Evolutionary conservation across 1,140 invertebrate genomes (phyloP).

Genomic region (Colletes latitarsis): DNA sequence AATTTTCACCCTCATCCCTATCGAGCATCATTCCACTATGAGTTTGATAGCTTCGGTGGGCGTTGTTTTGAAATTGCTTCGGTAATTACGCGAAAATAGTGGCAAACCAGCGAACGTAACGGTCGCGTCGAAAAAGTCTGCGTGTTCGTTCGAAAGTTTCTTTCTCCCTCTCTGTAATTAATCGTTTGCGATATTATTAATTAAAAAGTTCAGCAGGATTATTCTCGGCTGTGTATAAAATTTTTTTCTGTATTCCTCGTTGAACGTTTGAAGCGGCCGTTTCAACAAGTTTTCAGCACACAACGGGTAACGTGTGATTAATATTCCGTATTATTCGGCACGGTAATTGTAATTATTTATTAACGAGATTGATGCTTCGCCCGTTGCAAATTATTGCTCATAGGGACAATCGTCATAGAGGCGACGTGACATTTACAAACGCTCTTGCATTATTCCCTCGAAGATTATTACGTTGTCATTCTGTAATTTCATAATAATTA

Average conservation of each 20-base stretch:
- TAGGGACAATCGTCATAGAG: slow-evolving; percentile 49
- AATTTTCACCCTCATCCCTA: slow-evolving; percentile 1
- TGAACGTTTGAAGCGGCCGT: not conserved
- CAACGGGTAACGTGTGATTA: slow-evolving; percentile 11
- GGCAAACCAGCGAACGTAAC: slow-evolving; percentile 62
- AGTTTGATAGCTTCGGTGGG: slow-evolving; percentile 73
- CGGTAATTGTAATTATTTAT: slow-evolving; percentile 63
- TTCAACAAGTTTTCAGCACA: not conserved
- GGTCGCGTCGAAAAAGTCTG: slow-evolving; percentile 53
- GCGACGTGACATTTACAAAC: slow-evolving; percentile 58
- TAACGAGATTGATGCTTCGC: slow-evolving; percentile 43
- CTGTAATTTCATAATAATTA: slow-evolving; percentile 51
- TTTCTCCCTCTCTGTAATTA: slow-evolving; percentile 19
- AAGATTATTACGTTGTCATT: slow-evolving; percentile 47
- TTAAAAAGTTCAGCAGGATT: slow-evolving; percentile 26
- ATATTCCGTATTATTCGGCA: slow-evolving; percentile 30
- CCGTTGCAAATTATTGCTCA: slow-evolving; percentile 47
- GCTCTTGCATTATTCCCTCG: slow-evolving; percentile 51
- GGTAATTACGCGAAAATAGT: slow-evolving; percentile 79
- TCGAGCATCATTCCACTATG: slow-evolving; percentile 22
- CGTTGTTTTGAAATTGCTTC: slow-evolving; percentile 76
- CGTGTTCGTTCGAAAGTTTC: slow-evolving; percentile 20
- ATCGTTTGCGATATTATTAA: slow-evolving; percentile 36
- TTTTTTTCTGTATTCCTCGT: not conserved
- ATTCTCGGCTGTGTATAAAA: not conserved